These are phyloP conservation scores for Chamaedrilus cognettii DNA, from an alignment of 2,888 invertebrate species.

Conservation along the genomic window DNA sequence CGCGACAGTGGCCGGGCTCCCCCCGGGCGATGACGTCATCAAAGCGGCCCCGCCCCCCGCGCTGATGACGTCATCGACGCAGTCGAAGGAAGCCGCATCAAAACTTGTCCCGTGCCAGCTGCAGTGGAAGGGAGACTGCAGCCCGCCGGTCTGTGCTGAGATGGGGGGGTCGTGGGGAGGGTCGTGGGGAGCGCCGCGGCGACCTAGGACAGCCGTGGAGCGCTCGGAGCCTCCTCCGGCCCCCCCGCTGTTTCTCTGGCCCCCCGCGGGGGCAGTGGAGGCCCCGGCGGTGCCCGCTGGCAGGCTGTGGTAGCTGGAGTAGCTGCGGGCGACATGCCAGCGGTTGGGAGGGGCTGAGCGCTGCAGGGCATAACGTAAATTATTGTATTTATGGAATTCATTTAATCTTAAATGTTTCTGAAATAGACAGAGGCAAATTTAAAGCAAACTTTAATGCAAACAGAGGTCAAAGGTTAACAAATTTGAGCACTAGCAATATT, in stretches of 20 bases:
- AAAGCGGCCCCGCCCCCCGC: too few species aligned
- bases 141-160: background rate
- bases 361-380: too few species aligned
- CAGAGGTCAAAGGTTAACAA: too few species aligned
- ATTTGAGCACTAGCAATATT: too few species aligned
- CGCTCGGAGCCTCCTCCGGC: too few species aligned
- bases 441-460: too few species aligned
- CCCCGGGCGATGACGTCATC: conserved; percentile 12
- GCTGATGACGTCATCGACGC: conserved; percentile 15
- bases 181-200: background rate
- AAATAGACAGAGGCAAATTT: too few species aligned
- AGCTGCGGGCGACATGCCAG: too few species aligned
- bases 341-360: too few species aligned
- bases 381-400: too few species aligned
- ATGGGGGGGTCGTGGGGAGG: background rate
- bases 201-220: background rate
- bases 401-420: too few species aligned
- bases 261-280: background rate
- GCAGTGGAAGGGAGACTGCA: conserved; percentile 25
- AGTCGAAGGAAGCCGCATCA: conserved; percentile 22
- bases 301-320: conserved; percentile 28
- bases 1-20: conserved; percentile 9
- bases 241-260: background rate
- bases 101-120: conserved; percentile 28
- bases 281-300: background rate